Evolutionary conservation across 2,888 invertebrate species (phyloP).

Genomic region (Mycalesis mineus): DNA sequence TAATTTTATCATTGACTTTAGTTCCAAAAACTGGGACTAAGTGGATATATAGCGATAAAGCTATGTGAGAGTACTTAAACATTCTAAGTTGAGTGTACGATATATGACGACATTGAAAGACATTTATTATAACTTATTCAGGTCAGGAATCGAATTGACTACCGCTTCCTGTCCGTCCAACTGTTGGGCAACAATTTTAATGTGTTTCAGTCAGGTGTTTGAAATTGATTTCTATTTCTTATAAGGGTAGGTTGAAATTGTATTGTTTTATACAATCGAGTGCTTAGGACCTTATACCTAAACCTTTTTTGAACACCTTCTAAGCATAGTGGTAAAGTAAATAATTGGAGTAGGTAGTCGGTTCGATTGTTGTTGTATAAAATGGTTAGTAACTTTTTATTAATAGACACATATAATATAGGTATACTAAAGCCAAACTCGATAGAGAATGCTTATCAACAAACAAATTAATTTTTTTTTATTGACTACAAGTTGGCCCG

Average conservation of each 20-base stretch:
- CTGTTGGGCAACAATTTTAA: conserved; percentile 42
- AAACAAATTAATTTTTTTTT: too few species aligned
- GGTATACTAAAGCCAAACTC: too few species aligned
- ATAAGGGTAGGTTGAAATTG: neutral
- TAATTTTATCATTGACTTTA: too few species aligned
- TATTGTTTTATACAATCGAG: neutral
- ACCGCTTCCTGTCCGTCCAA: conserved; percentile 61
- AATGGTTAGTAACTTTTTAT: too few species aligned
- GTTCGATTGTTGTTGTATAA: too few species aligned
- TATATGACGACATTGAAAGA: conserved; percentile 29
- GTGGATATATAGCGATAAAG: neutral
- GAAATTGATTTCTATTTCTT: neutral
- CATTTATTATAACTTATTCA: conserved; percentile 47
- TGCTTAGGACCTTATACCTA: neutral
- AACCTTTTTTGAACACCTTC: too few species aligned
- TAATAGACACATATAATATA: too few species aligned
- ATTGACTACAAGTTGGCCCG: too few species aligned
- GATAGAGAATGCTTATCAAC: too few species aligned
- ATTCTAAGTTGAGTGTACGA: conserved; percentile 19
- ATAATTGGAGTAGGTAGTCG: too few species aligned
- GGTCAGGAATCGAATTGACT: conserved; percentile 65
- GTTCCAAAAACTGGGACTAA: neutral
- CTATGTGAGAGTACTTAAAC: conserved; percentile 22
- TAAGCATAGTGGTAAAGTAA: too few species aligned
- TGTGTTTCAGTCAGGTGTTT: neutral